phyloP scores from a whole-genome alignment of 2,113 vertebrate species.

The Xiphophorus couchianus region DNA sequence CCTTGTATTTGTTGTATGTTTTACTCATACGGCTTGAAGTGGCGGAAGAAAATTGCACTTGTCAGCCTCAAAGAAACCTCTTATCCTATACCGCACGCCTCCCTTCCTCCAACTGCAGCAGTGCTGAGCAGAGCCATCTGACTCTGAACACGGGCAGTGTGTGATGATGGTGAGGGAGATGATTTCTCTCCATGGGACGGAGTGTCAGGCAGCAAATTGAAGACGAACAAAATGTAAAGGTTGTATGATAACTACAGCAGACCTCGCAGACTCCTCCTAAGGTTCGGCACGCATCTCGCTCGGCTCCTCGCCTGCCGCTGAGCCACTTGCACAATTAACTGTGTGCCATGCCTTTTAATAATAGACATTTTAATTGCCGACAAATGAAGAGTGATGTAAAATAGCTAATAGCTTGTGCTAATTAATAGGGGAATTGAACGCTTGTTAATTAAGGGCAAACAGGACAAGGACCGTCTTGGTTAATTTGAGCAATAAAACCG shows the following conservation, averaged over 20 bases:
- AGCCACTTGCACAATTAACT: slow-evolving; percentile 85
- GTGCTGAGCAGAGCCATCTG: slow-evolving; percentile 30
- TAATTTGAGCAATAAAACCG: slow-evolving; percentile 89
- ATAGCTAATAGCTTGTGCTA: slow-evolving; percentile 88
- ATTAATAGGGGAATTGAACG: slow-evolving; percentile 92
- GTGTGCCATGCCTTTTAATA: slow-evolving; percentile 87
- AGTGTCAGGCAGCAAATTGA: slow-evolving; percentile 39
- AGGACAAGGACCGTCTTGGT: slow-evolving; percentile 86
- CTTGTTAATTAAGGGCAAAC: slow-evolving; percentile 96
- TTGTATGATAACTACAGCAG: slow-evolving; percentile 35
- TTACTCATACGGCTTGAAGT: background rate
- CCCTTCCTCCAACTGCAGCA: slow-evolving; percentile 13
- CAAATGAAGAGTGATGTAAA: slow-evolving; percentile 90
- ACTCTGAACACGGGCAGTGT: slow-evolving; percentile 19
- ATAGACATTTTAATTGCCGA: slow-evolving; percentile 90
- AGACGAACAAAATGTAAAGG: slow-evolving; percentile 57
- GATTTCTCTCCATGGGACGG: slow-evolving; percentile 40
- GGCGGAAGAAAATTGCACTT: slow-evolving; percentile 9
- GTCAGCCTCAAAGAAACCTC: slow-evolving; percentile 27
- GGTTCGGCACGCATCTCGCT: slow-evolving; percentile 20
- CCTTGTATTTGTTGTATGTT: background rate
- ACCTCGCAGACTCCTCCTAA: slow-evolving; percentile 32
- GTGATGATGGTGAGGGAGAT: slow-evolving; percentile 27
- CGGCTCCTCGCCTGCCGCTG: slow-evolving; percentile 56
- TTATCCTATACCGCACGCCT: slow-evolving; percentile 9